Evolutionary conservation across 2,888 invertebrate species (phyloP), one percentile per base, ranked within the genome.

Genomic region (Microdon myrmicae): DNA sequence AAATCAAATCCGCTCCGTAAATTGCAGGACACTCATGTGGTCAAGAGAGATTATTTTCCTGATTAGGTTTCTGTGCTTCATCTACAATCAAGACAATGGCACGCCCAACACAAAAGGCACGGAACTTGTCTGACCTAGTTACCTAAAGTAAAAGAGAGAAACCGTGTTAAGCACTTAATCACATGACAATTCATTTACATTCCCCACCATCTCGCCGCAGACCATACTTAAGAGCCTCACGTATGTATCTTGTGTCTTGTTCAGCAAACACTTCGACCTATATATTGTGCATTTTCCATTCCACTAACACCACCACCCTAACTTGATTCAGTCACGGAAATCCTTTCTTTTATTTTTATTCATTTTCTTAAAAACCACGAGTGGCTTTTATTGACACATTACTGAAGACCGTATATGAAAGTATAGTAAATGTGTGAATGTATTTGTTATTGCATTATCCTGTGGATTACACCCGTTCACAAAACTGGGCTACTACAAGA

Each of bases 151-250:
- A 17, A 7, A 34, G 19, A 26, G 16, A 23, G 16, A 34, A 49
- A 19, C 32, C 13, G 7, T 49, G 55, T 64, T 41, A 64, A 56
- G 49, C 41, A 56, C 51, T 45, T 41, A 44, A 54, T 47, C 56
- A 51, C 56, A 56, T 34, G 39, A 39, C 41, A 39, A 35, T 22
- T 48, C 23, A 49, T 13, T 29, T 35, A 39, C 38, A 29, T 47
- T 3, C n/a, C n/a, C n/a, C n/a, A n/a, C n/a, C n/a, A n/a, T n/a
- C n/a, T n/a, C n/a, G n/a, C n/a, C n/a, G n/a, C n/a, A n/a, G n/a
- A n/a, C n/a, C n/a, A n/a, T n/a, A n/a, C n/a, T n/a, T n/a, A n/a
- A n/a, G n/a, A n/a, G n/a, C n/a, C n/a, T 37, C 14, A 20, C 31
- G 20, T 25, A n/a, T 14, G 5, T 10, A 13, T 17, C 4, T 5